A percentile compares a stretch with the other conserved stretches of the same genome.
Evolutionary conservation across 2,888 invertebrate species (phyloP).

Genomic region (Diachrysia chrysitis): DNA sequence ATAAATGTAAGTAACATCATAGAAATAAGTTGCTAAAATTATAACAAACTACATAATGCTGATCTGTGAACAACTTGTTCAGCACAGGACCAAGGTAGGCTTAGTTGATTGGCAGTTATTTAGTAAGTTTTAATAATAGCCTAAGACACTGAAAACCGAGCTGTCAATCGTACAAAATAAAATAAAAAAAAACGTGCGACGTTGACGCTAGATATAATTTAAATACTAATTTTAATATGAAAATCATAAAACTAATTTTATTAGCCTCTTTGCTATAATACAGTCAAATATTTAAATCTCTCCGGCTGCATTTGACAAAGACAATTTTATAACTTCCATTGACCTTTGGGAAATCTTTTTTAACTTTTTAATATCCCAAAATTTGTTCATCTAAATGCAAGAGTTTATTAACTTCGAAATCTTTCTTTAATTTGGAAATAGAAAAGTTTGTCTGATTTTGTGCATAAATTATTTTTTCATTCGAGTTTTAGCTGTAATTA

Average conservation of each 20-base stretch:
- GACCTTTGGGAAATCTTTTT: constrained; percentile 1
- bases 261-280: neutral
- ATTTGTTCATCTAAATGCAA: constrained; percentile 3
- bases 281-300: constrained; percentile 1
- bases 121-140: too few relatives aligned
- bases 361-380: neutral
- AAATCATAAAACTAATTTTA: neutral
- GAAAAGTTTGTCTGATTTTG: neutral
- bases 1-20: too few relatives aligned
- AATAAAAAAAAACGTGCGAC: too few relatives aligned
- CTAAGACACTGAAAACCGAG: too few relatives aligned
- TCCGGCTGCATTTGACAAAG: neutral
- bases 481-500: too few relatives aligned
- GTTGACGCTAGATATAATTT: too few relatives aligned
- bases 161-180: too few relatives aligned
- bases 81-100: too few relatives aligned
- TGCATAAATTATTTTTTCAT: neutral
- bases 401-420: neutral
- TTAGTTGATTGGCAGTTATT: too few relatives aligned
- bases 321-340: neutral
- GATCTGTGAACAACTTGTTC: too few relatives aligned
- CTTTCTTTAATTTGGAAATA: neutral
- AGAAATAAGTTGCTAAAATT: too few relatives aligned
- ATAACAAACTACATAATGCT: too few relatives aligned
- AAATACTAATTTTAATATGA: neutral